Conservation (phyloP, 2,797 vertebrate genomes). For the Phalloptychus januarius region DNA sequence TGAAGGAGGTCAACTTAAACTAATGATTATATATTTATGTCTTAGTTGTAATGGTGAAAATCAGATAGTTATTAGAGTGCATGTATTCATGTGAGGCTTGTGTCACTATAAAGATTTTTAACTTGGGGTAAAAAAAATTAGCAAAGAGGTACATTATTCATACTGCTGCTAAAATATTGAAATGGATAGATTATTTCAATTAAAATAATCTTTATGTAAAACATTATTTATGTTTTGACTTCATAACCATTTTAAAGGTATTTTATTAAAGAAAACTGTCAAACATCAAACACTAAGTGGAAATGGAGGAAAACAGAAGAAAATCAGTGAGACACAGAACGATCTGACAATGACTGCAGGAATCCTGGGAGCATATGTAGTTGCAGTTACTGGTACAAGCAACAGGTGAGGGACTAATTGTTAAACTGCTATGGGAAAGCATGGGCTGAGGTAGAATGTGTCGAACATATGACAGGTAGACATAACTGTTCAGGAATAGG, state of each 20-base stretch:
- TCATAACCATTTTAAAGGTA: background rate
- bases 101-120: background rate
- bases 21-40: background rate
- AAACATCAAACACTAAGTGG: background rate
- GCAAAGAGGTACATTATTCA: background rate
- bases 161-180: background rate
- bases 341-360: too few relatives aligned
- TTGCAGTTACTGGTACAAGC: too few relatives aligned
- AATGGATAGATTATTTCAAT: background rate
- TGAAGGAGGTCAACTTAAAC: background rate
- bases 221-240: background rate
- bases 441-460: too few relatives aligned
- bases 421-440: too few relatives aligned
- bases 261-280: background rate
- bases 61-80: background rate
- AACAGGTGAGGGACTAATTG: too few relatives aligned
- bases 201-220: background rate
- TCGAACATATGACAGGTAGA: background rate
- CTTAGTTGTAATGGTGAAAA: background rate
- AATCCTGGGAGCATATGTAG: too few relatives aligned
- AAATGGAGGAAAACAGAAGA: background rate
- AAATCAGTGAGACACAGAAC: too few relatives aligned
- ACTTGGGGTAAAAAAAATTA: background rate
- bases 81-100: background rate
- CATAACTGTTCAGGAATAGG: background rate